Evolutionary conservation across 2,797 vertebrate genomes (phyloP), one percentile per base, ranked within the genome.

Genomic region (Spatula clypeata): DNA sequence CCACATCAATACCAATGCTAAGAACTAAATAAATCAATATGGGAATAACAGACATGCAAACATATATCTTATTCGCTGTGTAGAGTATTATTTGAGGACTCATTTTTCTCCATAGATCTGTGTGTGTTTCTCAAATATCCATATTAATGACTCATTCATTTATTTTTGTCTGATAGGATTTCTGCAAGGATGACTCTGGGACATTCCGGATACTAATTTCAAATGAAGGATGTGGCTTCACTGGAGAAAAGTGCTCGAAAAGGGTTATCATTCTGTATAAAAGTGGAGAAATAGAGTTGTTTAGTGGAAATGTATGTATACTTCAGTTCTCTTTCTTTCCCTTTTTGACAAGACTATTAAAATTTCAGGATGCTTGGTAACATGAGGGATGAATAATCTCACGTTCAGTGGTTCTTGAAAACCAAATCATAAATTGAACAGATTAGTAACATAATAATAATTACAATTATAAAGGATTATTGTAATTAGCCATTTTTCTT

Each of bases 121-220:
- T 42, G 6, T 34, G 3, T 53, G 6, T 79, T 76, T 60, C 75
- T 67, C 13, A 65, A 79, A 65, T 71, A 9, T 20, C 13, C 26
- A 3, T 5, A 2, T 61, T 47, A 74, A 70, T 36, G 53, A 71
- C 16, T 31, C 6, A 10, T 45, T 77, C 5, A 34, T 80, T 81
- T 58, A 6, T 73, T 84, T 89, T 79, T 23, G 3, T 76, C 67
- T 86, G 14, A 42, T 54, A 99, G 99, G 99, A 99, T 97, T 98
- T 98, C 96, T 99, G 99, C 91, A 98, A 98, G 3, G 97, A 97
- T 49, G 93, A 97, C 49, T 97, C 98, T 5, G 99, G 99, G 72
- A 98, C 98, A 4, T 99, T 99, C 93, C 98, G 98, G 90, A 98
- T 99, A 84, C 94, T 99, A 19, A 98, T 99, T 94, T 98, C 98